These are phyloP conservation scores for Hydra vulgaris DNA, from an alignment of 30 jellyfish, hydroid and myxozoan genomes.

Conservation along the genomic window DNA sequence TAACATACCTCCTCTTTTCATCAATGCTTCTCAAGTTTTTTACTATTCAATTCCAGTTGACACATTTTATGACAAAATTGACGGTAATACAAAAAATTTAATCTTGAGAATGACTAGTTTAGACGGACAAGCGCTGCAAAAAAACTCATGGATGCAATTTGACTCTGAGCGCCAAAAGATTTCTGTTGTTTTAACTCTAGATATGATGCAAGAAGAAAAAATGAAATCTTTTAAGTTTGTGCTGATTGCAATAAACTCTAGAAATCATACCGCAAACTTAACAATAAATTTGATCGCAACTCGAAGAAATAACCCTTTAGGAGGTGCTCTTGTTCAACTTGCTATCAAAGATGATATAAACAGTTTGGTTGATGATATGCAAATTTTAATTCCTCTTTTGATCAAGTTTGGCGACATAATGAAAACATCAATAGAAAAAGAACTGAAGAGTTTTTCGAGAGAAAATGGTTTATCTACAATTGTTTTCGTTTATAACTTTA, in stretches of 20 bases:
- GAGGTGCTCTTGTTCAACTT: background rate
- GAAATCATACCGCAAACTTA: background rate
- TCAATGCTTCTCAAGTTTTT: conserved; percentile 38
- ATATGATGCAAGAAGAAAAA: background rate
- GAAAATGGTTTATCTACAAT: background rate
- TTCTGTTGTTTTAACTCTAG: background rate
- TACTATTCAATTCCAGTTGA: conserved; percentile 47
- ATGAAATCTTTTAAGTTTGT: background rate
- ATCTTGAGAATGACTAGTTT: conserved; percentile 24
- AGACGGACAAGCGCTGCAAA: conserved; percentile 17
- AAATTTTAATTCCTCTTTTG: background rate
- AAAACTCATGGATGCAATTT: conserved; percentile 60
- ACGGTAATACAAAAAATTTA: conserved; percentile 58
- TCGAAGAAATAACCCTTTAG: background rate
- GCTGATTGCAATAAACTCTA: background rate
- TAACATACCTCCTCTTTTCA: conserved; percentile 22
- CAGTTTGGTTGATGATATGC: background rate
- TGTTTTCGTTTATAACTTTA: background rate
- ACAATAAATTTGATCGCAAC: background rate
- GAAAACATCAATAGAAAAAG: background rate
- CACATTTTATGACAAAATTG: conserved; percentile 44
- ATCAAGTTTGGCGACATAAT: background rate
- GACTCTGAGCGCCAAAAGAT: conserved; percentile 14
- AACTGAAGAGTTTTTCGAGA: background rate
- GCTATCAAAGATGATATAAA: background rate